Base-by-base conservation (phyloP, 2,888 invertebrate genomes). In the Coelinius sp. region DNA sequence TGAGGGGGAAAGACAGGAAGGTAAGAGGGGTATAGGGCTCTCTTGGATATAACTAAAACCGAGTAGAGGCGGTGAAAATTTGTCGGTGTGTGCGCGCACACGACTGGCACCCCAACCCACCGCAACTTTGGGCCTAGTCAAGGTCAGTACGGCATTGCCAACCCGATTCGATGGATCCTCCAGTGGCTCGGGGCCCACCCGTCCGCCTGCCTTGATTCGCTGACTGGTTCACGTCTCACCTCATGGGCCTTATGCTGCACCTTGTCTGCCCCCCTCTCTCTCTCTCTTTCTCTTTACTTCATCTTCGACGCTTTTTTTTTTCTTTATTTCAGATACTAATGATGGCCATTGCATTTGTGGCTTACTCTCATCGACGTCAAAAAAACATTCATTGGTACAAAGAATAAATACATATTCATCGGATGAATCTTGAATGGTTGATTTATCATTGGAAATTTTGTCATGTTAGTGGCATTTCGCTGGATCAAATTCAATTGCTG, bases 51-150 rank as follows among this genome's bases (percentile, higher is more conserved):
- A 41, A 52, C 63, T 46, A 62, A 64, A 68, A 53, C 20, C 75
- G 63, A 74, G 64, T 73, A 74, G 71, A 31, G 56, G 31, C 59
- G 31, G 6, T 31, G n/a, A n/a, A 49, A 49, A 49, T 49, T 49
- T 35, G 31, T 63, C 24, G 24, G 63, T 41, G 63, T 44, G 24
- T 41, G 63, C 63, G 78, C 79, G 76, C 73, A 74, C 79, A 76
- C 74, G 73, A 12, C 27, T 12, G 17, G 75, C 83, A 81, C 82
- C 84, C 82, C 85, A 84, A 83, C 85, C 84, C 85, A 84, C 85
- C 85, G 84, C 84, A 85, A 85, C 84, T 85, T 84, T 78, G 82
- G 85, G 84, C 81, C 83, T 86, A 87, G 86, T 86, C 87, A 87
- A 87, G 87, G 87, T 86, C 86, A 84, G 83, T 82, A 78, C 77